Evolutionary conservation across 2,797 vertebrate genomes (phyloP), one percentile per base, ranked within the genome.

Genomic region (Dallia pectoralis): DNA sequence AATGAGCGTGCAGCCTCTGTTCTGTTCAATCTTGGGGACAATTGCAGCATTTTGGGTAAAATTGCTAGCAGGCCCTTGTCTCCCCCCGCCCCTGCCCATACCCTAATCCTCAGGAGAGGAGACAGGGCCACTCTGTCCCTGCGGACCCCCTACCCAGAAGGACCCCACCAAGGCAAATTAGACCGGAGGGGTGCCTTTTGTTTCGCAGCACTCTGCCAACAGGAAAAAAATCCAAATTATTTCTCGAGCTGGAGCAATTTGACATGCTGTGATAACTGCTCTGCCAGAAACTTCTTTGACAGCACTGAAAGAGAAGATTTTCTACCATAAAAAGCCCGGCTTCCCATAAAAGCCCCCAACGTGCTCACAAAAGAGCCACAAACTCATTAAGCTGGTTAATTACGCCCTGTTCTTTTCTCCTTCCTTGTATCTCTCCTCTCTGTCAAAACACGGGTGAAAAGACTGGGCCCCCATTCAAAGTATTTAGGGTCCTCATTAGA

Each of bases 251-350:
- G 93, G 92, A 95, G 96, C 97, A 96, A 96, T 97, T 98, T 98
- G 95, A 95, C 97, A 97, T 96, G 97, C 97, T 99, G 97, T 95
- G 97, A 98, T 98, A 98, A 98, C 91, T 96, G 96, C 96, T 95
- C 94, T 93, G 95, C 95, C 94, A 97, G 94, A 97, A 98, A 94
- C 90, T 94, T 96, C 96, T 98, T 96, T 97, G 91, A 93, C 90
- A 89, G 91, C 85, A 87, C 89, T 92, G 90, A 97, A 98, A 97
- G 94, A 95, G 94, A 94, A 95, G 94, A 96, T 97, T 97, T 96
- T 95, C 94, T 86, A 84, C 91, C 93, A 91, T 90, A 93, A 88
- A 93, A 90, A 92, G 86, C 84, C 84, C 85, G 91, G 89, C 91
- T 92, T 93, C 91, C 92, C 89, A 93, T 93, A 93, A 93, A 89